phyloP scores from a whole-genome alignment of 2,113 vertebrate species.

The Bubo bubo region DNA sequence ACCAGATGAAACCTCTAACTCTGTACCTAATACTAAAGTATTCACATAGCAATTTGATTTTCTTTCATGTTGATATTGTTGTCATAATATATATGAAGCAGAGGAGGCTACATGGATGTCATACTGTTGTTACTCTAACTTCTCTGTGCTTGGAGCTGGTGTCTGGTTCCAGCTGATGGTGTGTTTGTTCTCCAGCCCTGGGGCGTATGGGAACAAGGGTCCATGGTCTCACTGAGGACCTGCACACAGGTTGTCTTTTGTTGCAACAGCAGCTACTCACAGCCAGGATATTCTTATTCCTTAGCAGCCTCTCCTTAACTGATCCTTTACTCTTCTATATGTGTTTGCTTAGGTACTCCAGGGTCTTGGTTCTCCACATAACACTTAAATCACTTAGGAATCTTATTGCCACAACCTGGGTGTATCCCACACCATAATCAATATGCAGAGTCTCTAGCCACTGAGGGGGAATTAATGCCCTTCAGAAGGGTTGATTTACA shows the following conservation, averaged over 20 bases:
- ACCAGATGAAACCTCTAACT: not conserved
- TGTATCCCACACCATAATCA: not conserved
- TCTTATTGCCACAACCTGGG: not conserved
- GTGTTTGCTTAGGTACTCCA: not conserved
- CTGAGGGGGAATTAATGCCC: not conserved
- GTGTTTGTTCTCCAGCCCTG: not conserved
- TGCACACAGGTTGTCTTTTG: not conserved
- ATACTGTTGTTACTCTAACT: not conserved
- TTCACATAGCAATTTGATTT: not conserved
- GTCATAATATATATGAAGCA: not conserved
- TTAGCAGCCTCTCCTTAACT: not conserved
- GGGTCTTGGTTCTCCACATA: not conserved
- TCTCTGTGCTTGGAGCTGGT: not conserved
- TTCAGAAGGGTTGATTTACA: not conserved
- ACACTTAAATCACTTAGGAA: not conserved
- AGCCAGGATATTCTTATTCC: not conserved
- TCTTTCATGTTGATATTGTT: not conserved
- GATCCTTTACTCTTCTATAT: not conserved
- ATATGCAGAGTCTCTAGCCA: not conserved
- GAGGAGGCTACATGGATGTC: not conserved
- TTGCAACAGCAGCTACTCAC: not conserved
- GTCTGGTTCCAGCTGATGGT: not conserved
- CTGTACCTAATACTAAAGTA: not conserved
- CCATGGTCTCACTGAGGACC: not conserved
- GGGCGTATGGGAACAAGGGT: too few relatives aligned